Percentiles rank a stretch among this genome's conserved stretches.
Conservation (phyloP, 1,140 invertebrate genomes). For the Scaptomyza hsui region DNA sequence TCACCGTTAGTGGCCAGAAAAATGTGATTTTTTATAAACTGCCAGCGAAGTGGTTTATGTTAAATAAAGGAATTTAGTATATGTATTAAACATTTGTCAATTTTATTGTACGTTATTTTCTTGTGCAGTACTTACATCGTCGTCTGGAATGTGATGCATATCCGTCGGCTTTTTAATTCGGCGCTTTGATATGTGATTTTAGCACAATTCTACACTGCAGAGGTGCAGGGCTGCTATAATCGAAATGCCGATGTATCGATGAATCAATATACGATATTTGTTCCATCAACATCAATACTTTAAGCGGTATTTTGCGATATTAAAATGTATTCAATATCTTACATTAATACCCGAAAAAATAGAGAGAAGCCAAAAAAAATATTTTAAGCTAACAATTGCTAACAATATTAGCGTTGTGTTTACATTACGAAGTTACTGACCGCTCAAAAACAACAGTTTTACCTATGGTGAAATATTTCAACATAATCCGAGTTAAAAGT, state of each 20-base stretch:
- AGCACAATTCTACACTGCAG: background rate
- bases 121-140: slow-evolving; percentile 17
- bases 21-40: slow-evolving; percentile 47
- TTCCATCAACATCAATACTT: background rate
- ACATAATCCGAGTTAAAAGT: slow-evolving; percentile 10
- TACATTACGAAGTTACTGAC: background rate
- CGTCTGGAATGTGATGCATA: slow-evolving; percentile 26
- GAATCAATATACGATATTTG: too few species aligned
- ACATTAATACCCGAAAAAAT: too few species aligned
- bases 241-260: background rate
- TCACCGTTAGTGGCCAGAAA: slow-evolving; percentile 49
- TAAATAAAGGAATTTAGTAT: background rate
- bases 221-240: background rate
- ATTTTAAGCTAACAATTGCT: background rate
- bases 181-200: slow-evolving; percentile 13
- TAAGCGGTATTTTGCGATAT: too few species aligned
- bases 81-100: background rate
- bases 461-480: background rate
- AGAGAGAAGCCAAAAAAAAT: too few species aligned
- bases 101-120: background rate
- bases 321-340: too few species aligned
- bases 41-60: background rate
- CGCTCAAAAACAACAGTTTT: slow-evolving; percentile 1
- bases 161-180: slow-evolving; percentile 26
- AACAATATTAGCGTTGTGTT: background rate